A percentile compares a stretch with the other conserved stretches of the same genome.
Conservation (phyloP, 2,797 vertebrate genomes). For the Yasuhikotakia modesta region DNA sequence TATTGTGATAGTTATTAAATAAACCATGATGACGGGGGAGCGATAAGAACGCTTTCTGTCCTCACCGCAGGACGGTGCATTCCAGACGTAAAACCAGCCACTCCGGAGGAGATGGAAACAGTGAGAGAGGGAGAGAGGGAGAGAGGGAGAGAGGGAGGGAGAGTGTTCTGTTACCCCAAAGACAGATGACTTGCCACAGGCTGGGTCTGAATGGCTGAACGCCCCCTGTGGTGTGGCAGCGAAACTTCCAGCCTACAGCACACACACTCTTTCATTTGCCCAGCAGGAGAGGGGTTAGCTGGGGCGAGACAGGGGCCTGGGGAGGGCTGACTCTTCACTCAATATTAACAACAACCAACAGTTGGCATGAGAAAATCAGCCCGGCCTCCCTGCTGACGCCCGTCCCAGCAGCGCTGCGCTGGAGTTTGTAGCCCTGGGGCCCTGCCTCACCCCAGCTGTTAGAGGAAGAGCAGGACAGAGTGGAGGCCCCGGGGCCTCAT, state of each 20-base stretch:
- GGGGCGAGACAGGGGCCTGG: conserved; percentile 62
- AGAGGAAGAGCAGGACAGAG: conserved; percentile 62
- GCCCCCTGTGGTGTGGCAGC: conserved; percentile 62
- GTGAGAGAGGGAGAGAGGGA: conserved; percentile 52
- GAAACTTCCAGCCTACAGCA: conserved; percentile 56
- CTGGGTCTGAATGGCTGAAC: conserved; percentile 64
- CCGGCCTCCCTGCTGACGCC: conserved; percentile 57
- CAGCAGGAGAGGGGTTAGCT: conserved; percentile 59
- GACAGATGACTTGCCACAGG: conserved; percentile 77
- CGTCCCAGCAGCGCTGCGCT: conserved; percentile 29
- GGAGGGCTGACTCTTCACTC: conserved; percentile 67
- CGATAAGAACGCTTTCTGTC: conserved; percentile 79
- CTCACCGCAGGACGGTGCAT: conserved; percentile 74
- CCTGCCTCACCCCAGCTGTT: conserved; percentile 72
- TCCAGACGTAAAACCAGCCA: conserved; percentile 65
- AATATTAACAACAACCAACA: conserved; percentile 71
- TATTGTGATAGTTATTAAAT: conserved; percentile 84
- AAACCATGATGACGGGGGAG: conserved; percentile 79
- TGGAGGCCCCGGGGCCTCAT: conserved; percentile 63
- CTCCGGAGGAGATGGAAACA: conserved; percentile 60
- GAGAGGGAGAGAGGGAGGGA: conserved; percentile 17
- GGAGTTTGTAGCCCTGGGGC: conserved; percentile 68
- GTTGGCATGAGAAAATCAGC: conserved; percentile 77
- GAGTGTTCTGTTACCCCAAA: conserved; percentile 59
- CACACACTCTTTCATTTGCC: conserved; percentile 58